Base-by-base conservation (phyloP, 37 sponge, comb jelly and placozoan genomes). In the Cliona cf. orientalis region DNA sequence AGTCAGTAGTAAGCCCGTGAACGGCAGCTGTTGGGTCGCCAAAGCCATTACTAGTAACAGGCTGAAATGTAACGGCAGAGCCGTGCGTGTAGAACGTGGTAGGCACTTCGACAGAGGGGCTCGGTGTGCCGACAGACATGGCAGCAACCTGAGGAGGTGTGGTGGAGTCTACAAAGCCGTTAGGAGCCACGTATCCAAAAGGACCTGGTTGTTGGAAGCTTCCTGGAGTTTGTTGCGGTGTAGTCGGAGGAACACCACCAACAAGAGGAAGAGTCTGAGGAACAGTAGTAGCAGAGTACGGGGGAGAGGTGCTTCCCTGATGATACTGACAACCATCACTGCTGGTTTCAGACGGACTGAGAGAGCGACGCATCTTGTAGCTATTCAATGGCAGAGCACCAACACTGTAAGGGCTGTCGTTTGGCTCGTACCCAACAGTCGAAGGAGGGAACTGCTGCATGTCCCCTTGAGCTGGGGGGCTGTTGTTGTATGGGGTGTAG, bases 401-500 rank as follows among this genome's bases (percentile, higher is more conserved):
- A 49, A 49, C 17, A 49, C 55, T 11, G 17, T 11, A 49, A 19
- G 17, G 11, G 11, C 55, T 49, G 14, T 49, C 17, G 55, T 49
- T 49, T 11, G 11, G 14, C 55, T 11, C 14, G 55, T 11, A 17
- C 11, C 14, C 14, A 49, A 49, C 11, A 49, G 17, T 49, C 17
- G 55, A 17, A 19, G 25, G 62, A 31, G 62, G n/a, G n/a, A 17
- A 31, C 6, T 61, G 6, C n/a, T 23, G 4, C 17, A 35, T 6
- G 9, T 11, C 37, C 36, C 3, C 5, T 35, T 5, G 40, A 5
- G 37, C 34, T 3, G 39, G 39, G 68, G 68, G 9, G 3, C 33
- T 25, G 68, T 35, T 67, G 55, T n/a, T 49, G 44, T 79, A 79
- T 1, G 79, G 79, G 17, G 68, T 79, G 79, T 66, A 79, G 0